Conservation (phyloP, 92 coral and sea anemone species). For the Micromussa lordhowensis region DNA sequence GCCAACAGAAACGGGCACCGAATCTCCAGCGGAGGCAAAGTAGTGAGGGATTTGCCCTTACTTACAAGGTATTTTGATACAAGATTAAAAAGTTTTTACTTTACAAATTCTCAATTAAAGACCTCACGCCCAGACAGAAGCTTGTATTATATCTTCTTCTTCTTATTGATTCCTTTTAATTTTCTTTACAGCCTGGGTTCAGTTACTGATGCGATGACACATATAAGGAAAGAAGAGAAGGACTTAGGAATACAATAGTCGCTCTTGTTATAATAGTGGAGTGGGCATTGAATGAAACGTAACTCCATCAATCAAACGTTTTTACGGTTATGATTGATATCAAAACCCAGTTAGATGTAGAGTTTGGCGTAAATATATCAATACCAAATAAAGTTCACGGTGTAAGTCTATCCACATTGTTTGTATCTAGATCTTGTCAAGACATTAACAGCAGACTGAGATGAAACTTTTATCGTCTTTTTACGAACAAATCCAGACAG, state of each 20-base stretch:
- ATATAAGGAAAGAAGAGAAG: not conserved
- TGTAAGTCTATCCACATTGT: too few relatives aligned
- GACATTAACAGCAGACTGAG: too few relatives aligned
- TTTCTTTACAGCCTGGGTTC: not conserved
- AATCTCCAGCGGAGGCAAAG: not conserved
- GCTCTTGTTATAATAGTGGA: not conserved
- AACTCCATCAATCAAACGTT: not conserved
- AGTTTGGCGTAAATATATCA: too few relatives aligned
- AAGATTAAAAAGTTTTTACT: not conserved
- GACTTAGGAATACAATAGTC: not conserved
- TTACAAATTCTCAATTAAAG: not conserved
- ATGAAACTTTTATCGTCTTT: too few relatives aligned
- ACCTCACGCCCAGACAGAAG: not conserved
- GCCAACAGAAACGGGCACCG: too few relatives aligned
- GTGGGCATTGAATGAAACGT: not conserved
- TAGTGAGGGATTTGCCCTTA: too few relatives aligned
- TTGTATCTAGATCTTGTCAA: too few relatives aligned
- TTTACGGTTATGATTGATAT: not conserved
- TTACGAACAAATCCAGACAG: too few relatives aligned
- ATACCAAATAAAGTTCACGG: too few relatives aligned
- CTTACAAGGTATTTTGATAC: not conserved
- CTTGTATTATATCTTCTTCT: too few relatives aligned
- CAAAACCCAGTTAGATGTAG: not conserved
- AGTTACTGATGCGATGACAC: not conserved
- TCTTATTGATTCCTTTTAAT: not conserved